A percentile compares a stretch with the other conserved stretches of the same genome.
Conservation (phyloP, 2,797 vertebrate species). For the Salmo trutta region DNA sequence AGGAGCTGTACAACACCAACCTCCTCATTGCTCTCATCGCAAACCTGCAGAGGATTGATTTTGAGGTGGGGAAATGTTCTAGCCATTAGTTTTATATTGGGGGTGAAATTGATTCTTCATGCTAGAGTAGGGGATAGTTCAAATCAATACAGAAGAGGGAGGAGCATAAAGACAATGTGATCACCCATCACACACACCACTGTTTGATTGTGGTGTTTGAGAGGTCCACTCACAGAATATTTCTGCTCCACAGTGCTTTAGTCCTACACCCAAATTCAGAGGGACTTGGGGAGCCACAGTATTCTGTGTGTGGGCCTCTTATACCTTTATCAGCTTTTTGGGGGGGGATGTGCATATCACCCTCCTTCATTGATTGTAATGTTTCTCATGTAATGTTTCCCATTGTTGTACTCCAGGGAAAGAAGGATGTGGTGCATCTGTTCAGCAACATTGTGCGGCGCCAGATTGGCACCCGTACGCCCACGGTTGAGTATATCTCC, state of each 20-base stretch:
- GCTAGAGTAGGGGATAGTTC: too few relatives aligned
- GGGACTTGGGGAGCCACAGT: neutral
- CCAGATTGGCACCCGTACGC: constrained; percentile 81
- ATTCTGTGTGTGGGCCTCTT: neutral
- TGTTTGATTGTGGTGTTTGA: neutral
- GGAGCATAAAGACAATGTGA: neutral
- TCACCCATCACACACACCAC: neutral
- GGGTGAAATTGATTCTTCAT: constrained; percentile 37
- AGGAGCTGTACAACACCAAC: constrained; percentile 94
- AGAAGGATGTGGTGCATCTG: constrained; percentile 85
- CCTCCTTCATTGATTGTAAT: neutral
- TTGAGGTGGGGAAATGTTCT: constrained; percentile 81
- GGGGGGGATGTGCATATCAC: neutral
- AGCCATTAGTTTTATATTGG: neutral
- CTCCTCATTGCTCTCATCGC: constrained; percentile 90
- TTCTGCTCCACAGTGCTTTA: neutral
- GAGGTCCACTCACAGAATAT: neutral
- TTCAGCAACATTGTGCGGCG: constrained; percentile 84
- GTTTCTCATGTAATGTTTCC: neutral
- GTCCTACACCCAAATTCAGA: neutral
- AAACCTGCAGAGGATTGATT: constrained; percentile 94
- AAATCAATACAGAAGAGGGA: constrained; percentile 4
- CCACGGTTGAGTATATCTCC: constrained; percentile 84
- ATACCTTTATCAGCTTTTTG: neutral
- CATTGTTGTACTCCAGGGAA: constrained; percentile 65